Evolutionary conservation across 2,113 vertebrate species (phyloP).

Genomic region (Datnioides undecimradiatus): DNA sequence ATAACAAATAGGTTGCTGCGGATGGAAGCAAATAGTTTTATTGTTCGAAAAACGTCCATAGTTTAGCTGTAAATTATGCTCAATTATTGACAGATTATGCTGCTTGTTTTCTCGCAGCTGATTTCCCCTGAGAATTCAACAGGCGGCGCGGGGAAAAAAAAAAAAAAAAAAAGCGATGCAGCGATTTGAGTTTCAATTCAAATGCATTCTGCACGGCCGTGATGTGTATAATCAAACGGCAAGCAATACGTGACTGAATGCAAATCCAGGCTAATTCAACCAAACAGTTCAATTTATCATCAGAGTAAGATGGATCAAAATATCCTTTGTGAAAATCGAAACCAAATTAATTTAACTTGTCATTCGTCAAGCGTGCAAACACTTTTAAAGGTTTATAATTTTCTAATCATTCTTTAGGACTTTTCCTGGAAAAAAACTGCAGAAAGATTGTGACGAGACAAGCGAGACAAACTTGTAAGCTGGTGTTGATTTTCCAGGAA

Average conservation of each 20-base stretch:
- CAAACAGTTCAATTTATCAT: constrained; percentile 16
- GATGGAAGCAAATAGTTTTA: constrained; percentile 63
- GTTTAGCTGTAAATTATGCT: constrained; percentile 71
- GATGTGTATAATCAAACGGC: constrained; percentile 48
- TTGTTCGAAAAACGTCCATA: constrained; percentile 59
- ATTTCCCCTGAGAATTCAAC: constrained; percentile 72
- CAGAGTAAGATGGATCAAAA: background rate
- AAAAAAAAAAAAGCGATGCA: constrained; percentile 32
- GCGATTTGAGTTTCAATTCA: constrained; percentile 40
- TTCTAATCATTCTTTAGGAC: background rate
- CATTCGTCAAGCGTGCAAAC: background rate
- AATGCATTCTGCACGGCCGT: constrained; percentile 39
- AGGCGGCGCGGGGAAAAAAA: constrained; percentile 15
- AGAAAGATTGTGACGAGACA: no score
- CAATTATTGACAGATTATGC: constrained; percentile 75
- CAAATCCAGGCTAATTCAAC: constrained; percentile 41
- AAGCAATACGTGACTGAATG: constrained; percentile 30
- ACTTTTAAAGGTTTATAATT: background rate
- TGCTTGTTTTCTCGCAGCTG: constrained; percentile 59
- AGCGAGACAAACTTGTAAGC: background rate
- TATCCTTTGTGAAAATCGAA: background rate
- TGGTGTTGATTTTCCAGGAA: background rate
- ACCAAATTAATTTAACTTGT: background rate
- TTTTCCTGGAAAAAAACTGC: background rate
- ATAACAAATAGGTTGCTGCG: constrained; percentile 67